These are phyloP conservation scores for Podilymbus podiceps DNA, from an alignment of 2,113 vertebrate genomes.

Conservation along the genomic window DNA sequence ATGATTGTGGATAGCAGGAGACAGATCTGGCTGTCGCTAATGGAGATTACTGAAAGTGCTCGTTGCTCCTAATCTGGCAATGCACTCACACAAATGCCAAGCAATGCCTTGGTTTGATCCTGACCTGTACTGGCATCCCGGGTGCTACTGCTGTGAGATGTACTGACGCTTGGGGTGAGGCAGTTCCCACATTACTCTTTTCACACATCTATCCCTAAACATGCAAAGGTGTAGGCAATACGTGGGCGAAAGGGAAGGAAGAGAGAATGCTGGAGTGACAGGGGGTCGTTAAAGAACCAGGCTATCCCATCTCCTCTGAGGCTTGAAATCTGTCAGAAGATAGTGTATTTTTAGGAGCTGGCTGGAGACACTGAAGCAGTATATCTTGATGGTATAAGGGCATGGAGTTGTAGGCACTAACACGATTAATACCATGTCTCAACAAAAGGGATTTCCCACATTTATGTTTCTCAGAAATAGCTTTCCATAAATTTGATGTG, in stretches of 20 bases:
- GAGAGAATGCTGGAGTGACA: neutral
- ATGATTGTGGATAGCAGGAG: neutral
- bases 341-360: constrained; percentile 63
- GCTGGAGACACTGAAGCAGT: constrained; percentile 56
- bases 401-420: constrained; percentile 32
- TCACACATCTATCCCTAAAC: neutral
- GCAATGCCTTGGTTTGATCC: neutral
- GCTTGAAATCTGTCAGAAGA: constrained; percentile 30
- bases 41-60: neutral
- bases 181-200: neutral
- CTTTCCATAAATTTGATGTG: constrained; percentile 70
- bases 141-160: neutral
- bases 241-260: neutral
- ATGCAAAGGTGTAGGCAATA: neutral
- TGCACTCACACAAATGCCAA: neutral
- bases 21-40: neutral
- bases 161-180: neutral
- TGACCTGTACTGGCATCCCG: neutral
- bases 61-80: neutral
- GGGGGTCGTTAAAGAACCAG: neutral
- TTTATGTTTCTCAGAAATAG: constrained; percentile 52
- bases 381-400: constrained; percentile 66
- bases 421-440: constrained; percentile 61
- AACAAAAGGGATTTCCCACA: constrained; percentile 60
- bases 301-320: neutral